Base-by-base conservation (phyloP, 2,888 invertebrate species). In the Anoplius nigerrimus region DNA sequence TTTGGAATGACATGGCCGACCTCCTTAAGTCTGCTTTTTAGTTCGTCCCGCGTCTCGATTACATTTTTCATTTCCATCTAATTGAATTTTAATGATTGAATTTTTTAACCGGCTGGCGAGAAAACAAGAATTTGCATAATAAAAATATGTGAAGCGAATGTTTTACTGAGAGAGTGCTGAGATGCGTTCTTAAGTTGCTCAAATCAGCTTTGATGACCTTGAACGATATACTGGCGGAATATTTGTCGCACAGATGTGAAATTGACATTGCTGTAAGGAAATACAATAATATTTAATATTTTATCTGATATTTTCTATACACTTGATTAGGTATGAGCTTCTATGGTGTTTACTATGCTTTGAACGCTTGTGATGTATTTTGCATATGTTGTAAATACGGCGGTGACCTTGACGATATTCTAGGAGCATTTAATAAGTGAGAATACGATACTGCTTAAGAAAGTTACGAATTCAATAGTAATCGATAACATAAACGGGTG, bases 81-180 rank as follows among this genome's bases (percentile, higher is more conserved):
- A 22, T 51, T n/a, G 3, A 24, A n/a, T n/a, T n/a, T n/a, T n/a
- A n/a, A n/a, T n/a, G n/a, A n/a, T n/a, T n/a, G 24, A 6, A 24
- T 24, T 4, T 24, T 24, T 24, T 24, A 43, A 46, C 59, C 13
- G 8, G 48, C 20, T 2, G 20, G 22, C 13, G 46, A 54, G n/a
- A 18, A 21, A 60, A 2, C 15, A 20, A n/a, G 15, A 20, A 11
- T 8, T n/a, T 48, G 2, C 42, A 55, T 45, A 63, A 62, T 22
- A n/a, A n/a, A n/a, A n/a, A 5, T 48, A 16, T 2, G 52, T 11
- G 11, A 59, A 2, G 18, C 8, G 24, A n/a, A 42, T 15, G 24
- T n/a, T n/a, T n/a, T 85, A 88, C 88, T 82, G 86, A 82, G 52
- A 88, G 80, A n/a, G 83, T 83, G 55, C 67, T 80, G 58, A 88